Evolutionary conservation across 2,113 vertebrate genomes (phyloP), one percentile per base, ranked within the genome.

Genomic region (Cyprinodon brontotheroides): DNA sequence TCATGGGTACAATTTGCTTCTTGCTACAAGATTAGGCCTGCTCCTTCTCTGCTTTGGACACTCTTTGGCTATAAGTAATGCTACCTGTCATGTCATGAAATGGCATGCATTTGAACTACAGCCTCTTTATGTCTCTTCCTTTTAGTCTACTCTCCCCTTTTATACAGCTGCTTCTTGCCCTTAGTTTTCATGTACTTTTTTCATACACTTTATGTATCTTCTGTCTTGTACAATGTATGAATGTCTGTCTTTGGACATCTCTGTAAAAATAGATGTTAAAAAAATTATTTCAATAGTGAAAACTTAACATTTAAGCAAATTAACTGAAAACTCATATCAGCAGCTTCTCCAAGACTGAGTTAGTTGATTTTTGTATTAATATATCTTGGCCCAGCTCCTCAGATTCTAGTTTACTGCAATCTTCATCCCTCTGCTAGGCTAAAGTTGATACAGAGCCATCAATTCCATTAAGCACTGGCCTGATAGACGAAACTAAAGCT

Each of bases 371-470:
- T 13, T 64, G 12, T n/a, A 15, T 17, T 78, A 82, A 74, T 76
- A 86, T 89, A 81, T 78, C 71, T 86, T 90, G 87, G 89, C 83
- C 81, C 39, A 39, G 72, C 61, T 89, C 78, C 84, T 87, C 63
- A 38, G 77, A 81, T 60, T 72, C 76, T 47, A 62, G 43, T 63
- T 53, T 53, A 37, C 74, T 74, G 75, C 80, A 74, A 65, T 84
- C 71, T 73, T 13, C 48, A 65, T 72, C 10, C 50, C 70, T 80
- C 82, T 63, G 65, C 73, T 66, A 75, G 79, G 78, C 86, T 80
- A 81, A 80, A 88, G 78, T 92, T 94, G 90, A 92, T 87, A 86
- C 87, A 64, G 86, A 90, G 91, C 92, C 94, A 94, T 92, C 89
- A 88, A 85, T 92, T 92, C 89, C 90, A 93, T 92, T 93, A 92